Base-by-base conservation (phyloP, 1,140 invertebrate genomes). In the Leptinotarsa texana region DNA sequence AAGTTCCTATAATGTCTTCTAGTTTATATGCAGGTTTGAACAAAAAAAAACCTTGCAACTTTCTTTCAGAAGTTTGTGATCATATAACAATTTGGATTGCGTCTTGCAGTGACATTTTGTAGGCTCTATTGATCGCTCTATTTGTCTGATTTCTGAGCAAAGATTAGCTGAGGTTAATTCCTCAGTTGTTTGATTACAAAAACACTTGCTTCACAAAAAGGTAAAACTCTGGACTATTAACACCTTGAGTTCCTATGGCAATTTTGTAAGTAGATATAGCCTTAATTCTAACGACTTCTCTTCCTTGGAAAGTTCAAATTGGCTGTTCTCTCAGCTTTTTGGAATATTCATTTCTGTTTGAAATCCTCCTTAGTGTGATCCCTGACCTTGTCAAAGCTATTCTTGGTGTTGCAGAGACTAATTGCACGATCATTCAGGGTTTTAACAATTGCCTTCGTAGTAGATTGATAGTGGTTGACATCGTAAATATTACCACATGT, bases 1-100 rank as follows among this genome's bases (percentile, higher is more conserved):
- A 94, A 18, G 95, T 95, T 4, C 96, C 97, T 72, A 98, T 93
- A 83, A 99, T 97, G 82, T 99, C 97, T 87, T 99, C 97, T 4
- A 99, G 87, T 86, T 96, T 96, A 83, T 96, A 99, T 1, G 94
- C 93, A 78, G 94, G 93, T 87, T 99, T 99, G 79, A 98, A 97
- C 33, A 98, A 84, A 83, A 95, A n/a, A 97, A 84, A 99, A 98
- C 73, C 94, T 89, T 0, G 95, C 97, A 1, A 99, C 96, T 86
- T 94, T 94, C 13, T 97, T 97, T 79, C 92, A 91, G 22, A 91
- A 90, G 84, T 98, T 98, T 11, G 96, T 97, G 74, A 99, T 96
- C 86, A 97, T 96, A 83, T 96, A 99, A 84, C 94, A 96, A 86
- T 96, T 96, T 77, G 94, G 94, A 85, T 91, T 93, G 79, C 95